Evolutionary conservation across 1,140 invertebrate genomes (phyloP), one percentile per base, ranked within the genome.

Genomic region (Eupristina koningsbergeri): DNA sequence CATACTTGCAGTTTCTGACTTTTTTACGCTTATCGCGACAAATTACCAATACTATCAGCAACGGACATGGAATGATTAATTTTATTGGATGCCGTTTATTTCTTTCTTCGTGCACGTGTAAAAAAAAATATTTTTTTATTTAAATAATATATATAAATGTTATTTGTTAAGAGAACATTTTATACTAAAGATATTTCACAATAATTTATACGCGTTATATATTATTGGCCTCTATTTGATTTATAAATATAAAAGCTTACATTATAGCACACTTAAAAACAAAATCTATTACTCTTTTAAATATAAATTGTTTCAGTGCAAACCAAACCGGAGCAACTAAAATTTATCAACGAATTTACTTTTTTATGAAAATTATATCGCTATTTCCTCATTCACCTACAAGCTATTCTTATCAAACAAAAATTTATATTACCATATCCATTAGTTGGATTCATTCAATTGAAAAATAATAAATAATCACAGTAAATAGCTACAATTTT

Each of bases 1-100:
- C n/a, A n/a, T n/a, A n/a, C n/a, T n/a, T n/a, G 34, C 29, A 64
- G 31, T 29, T 34, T 31, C 74, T 47, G 34, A 34, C 31, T 53
- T 36, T 61, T n/a, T 63, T 61, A 17, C 39, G 22, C 26, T 61
- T 53, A 53, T 80, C 63, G 29, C 39, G 0, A 17, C 5, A 3
- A 69, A 47, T 69, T 80, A 80, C 64, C 45, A 69, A 69, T 47
- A n/a, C 31, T 79, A 64, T 67, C 77, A 50, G 17, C 78, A 45
- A 80, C 64, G 45, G 34, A 53, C 45, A 15, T 34, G 29, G 63
- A 69, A 67, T 69, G 11, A 31, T 36, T 53, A 36, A 80, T 80
- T 69, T 69, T n/a, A 78, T 53, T 1, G 29, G 47, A 76, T 53
- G 36, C 61, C 61, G 11, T 34, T 26, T 64, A 11, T 31, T 64